Percentiles rank a stretch among this genome's conserved stretches.
Conservation (phyloP, 2,113 vertebrate genomes). For the Pipra filicauda region DNA sequence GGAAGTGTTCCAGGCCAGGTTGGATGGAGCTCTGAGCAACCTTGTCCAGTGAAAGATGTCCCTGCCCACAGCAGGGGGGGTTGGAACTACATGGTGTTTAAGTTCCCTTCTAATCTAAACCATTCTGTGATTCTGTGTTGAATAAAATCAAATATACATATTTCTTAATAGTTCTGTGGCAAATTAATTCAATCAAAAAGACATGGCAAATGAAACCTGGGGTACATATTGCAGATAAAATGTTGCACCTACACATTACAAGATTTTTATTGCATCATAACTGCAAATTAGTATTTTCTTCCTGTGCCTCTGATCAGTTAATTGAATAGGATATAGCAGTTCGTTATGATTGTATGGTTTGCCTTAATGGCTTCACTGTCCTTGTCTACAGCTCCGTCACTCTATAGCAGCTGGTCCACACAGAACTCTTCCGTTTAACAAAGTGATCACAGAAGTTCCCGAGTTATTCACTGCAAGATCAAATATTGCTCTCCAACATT, state of each 20-base stretch:
- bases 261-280: no score
- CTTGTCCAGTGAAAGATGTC: no score
- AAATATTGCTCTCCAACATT: not conserved
- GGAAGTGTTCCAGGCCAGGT: no score
- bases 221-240: no score
- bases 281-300: not conserved
- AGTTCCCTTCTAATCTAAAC: no score
- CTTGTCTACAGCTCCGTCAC: conserved; percentile 66
- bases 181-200: no score
- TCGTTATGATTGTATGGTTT: conserved; percentile 54
- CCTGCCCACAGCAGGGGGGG: no score
- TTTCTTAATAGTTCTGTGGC: not conserved
- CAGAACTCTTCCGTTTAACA: conserved; percentile 60
- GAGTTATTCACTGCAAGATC: not conserved
- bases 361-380: conserved; percentile 49
- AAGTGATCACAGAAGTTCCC: not conserved
- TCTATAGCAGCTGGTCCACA: conserved; percentile 52
- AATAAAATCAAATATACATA: not conserved
- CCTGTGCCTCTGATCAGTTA: conserved; percentile 54
- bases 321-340: conserved; percentile 52
- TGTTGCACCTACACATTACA: no score
- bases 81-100: no score
- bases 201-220: no score
- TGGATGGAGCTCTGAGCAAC: no score
- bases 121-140: not conserved